Conservation (phyloP, 2,888 invertebrate species). For the Apamea sordens region DNA sequence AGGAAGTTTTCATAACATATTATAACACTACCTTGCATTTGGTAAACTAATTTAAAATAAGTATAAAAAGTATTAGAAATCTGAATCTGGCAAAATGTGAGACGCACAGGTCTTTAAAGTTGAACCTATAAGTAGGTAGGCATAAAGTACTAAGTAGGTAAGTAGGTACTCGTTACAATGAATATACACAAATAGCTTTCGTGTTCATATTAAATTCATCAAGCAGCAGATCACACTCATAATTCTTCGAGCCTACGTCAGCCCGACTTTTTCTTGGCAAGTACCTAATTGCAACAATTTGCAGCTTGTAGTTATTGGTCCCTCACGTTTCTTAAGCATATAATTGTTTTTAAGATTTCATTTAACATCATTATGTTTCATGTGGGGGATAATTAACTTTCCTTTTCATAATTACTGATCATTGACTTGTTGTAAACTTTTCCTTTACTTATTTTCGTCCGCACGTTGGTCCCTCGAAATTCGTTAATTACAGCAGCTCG, state of each 20-base stretch:
- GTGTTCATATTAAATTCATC: slow-evolving; percentile 35
- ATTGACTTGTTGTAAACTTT: slow-evolving; percentile 62
- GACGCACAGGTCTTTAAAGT: slow-evolving; percentile 8
- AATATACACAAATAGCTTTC: slow-evolving; percentile 20
- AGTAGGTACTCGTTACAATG: slow-evolving; percentile 22
- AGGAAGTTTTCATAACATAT: slow-evolving; percentile 49
- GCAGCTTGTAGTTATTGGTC: slow-evolving; percentile 54
- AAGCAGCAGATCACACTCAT: slow-evolving; percentile 55
- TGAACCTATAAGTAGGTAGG: neutral
- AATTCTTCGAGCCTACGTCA: slow-evolving; percentile 38
- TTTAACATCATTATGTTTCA: slow-evolving; percentile 60
- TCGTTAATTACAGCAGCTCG: slow-evolving; percentile 80
- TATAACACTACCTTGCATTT: slow-evolving; percentile 48
- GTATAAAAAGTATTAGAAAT: slow-evolving; percentile 17
- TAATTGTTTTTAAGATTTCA: slow-evolving; percentile 64
- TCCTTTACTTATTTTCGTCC: slow-evolving; percentile 64
- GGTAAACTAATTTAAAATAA: slow-evolving; percentile 37
- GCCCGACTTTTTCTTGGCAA: slow-evolving; percentile 58
- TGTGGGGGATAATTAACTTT: slow-evolving; percentile 65
- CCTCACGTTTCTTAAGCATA: slow-evolving; percentile 53
- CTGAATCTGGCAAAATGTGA: slow-evolving; percentile 31
- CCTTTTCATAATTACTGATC: slow-evolving; percentile 65
- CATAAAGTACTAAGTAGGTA: neutral
- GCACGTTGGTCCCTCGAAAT: slow-evolving; percentile 68
- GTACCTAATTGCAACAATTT: slow-evolving; percentile 63